Evolutionary conservation across 2,113 vertebrate species (phyloP), one percentile per base, ranked within the genome.

Genomic region (Vidua chalybeata): DNA sequence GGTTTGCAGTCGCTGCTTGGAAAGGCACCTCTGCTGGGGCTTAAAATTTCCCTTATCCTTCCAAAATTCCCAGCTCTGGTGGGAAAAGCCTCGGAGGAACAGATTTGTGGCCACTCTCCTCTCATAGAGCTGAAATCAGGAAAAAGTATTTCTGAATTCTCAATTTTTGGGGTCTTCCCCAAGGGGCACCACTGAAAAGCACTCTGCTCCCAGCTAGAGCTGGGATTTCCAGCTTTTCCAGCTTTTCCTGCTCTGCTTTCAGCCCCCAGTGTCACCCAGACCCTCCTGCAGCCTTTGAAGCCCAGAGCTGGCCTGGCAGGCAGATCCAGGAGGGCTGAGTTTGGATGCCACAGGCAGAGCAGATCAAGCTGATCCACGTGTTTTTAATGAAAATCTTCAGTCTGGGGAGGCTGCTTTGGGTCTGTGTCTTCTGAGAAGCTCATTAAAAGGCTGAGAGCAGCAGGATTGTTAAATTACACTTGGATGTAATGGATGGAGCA

Each of bases 321-420:
- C 19, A 9, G 67, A 43, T 6, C 72, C 84, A 30, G 41, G 23
- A 12, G 13, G 58, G 81, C 19, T 74, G 82, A 55, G 13, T 59
- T 58, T 74, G 3, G 12, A 52, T 66, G 71, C 78, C 43, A 28
- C 49, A 69, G 0, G 8, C 46, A 51, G 89, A 62, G 46, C 56
- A 85, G 84, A 90, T 67, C 55, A 21, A 88, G 61, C 61, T 1
- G 35, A 86, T 78, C 85, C 88, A 67, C 17, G 56, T 81, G 93
- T n/a, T 74, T 93, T 94, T 93, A 88, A 95, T 95, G 41, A 84
- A 88, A 85, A 63, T 17, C 68, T 86, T 90, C 74, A 63, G 11
- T 90, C 51, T 74, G 30, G 51, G 87, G 62, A 85, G 67, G 78
- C 72, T 93, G 85, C 4, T 63, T 80, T 73, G 3, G 4, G n/a